Percentiles rank a stretch among this genome's conserved stretches.
Conservation (phyloP, 2,888 invertebrate species). For the Agrotis exclamationis region DNA sequence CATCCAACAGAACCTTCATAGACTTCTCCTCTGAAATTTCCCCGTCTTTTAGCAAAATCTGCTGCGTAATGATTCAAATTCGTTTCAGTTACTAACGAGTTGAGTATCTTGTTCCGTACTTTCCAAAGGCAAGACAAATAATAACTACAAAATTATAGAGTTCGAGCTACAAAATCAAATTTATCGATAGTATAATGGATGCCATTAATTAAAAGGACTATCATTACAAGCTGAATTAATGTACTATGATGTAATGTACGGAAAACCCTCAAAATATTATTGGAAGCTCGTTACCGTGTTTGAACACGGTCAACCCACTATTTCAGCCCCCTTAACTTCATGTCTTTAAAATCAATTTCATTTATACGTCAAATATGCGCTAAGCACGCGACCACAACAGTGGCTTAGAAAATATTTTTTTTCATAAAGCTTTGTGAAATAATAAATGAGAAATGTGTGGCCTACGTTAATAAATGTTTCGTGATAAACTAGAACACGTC, state of each 20-base stretch:
- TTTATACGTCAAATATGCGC: conserved; percentile 42
- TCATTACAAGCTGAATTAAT: conserved; percentile 24
- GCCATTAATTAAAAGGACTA: conserved; percentile 28
- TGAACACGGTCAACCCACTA: conserved; percentile 27
- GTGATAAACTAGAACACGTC: conserved; percentile 21
- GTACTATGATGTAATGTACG: conserved; percentile 9
- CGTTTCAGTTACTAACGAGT: conserved; percentile 20
- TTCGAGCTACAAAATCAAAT: conserved; percentile 27
- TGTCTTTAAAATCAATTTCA: conserved; percentile 49
- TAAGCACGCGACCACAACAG: conserved; percentile 37
- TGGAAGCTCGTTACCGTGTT: conserved; percentile 28
- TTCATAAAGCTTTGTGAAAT: conserved; percentile 19
- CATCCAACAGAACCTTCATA: neutral
- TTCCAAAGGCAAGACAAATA: conserved; percentile 13
- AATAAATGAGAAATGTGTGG: conserved; percentile 33
- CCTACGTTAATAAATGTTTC: conserved; percentile 21
- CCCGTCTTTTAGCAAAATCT: neutral
- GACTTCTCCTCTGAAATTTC: neutral
- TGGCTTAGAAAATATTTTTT: conserved; percentile 35
- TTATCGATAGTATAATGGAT: conserved; percentile 10
- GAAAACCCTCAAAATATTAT: conserved; percentile 42
- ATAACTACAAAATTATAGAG: conserved; percentile 22
- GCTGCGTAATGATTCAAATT: conserved; percentile 1
- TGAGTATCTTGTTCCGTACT: conserved; percentile 22
- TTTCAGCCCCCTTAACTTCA: conserved; percentile 32